These are phyloP conservation scores for Yponomeuta plumbellus DNA, from an alignment of 2,888 invertebrate species.

Conservation along the genomic window DNA sequence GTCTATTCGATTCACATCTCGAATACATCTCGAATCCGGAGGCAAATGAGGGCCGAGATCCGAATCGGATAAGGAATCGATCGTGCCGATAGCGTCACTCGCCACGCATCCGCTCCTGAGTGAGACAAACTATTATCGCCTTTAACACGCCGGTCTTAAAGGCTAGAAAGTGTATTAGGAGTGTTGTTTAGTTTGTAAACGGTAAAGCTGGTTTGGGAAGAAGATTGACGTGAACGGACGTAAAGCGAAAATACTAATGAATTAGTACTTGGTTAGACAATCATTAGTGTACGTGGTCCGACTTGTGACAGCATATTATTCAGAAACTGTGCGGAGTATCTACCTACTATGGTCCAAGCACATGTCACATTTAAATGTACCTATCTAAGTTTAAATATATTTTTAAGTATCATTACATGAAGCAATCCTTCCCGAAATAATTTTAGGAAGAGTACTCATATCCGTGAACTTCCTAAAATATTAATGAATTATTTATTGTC, in stretches of 20 bases:
- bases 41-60: slow-evolving; percentile 39
- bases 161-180: background rate
- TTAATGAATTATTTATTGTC: too few species aligned
- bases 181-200: slow-evolving; percentile 8
- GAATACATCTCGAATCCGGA: slow-evolving; percentile 15
- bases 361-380: too few species aligned
- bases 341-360: too few species aligned
- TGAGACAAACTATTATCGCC: background rate
- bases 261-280: background rate
- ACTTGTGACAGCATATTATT: too few species aligned
- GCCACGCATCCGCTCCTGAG: background rate
- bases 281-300: background rate
- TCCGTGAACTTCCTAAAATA: too few species aligned
- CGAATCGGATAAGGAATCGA: slow-evolving; percentile 54
- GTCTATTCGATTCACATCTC: slow-evolving; percentile 12
- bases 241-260: background rate
- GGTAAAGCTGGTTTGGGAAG: slow-evolving; percentile 9
- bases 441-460: too few species aligned
- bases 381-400: too few species aligned
- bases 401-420: too few species aligned
- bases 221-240: slow-evolving; percentile 10
- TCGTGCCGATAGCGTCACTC: slow-evolving; percentile 49
- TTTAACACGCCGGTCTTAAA: background rate
- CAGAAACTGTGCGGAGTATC: too few species aligned
- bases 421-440: too few species aligned